phyloP scores from a whole-genome alignment of 2,113 vertebrate genomes.

The Callospermophilus lateralis region DNA sequence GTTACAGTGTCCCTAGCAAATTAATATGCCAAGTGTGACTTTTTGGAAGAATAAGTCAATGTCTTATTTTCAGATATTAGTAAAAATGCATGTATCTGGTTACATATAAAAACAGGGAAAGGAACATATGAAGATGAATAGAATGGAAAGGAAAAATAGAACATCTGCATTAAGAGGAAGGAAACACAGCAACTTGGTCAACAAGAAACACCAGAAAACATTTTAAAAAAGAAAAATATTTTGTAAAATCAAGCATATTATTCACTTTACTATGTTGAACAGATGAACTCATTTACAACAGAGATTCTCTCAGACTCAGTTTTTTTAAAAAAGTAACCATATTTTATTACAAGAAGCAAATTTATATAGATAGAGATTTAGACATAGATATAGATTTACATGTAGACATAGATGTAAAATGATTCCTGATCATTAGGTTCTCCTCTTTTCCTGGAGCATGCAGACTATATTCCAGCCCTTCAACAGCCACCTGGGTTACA shows the following conservation, averaged over 20 bases:
- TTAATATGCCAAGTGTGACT: neutral
- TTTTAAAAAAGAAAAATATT: neutral
- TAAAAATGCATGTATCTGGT: neutral
- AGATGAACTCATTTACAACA: constrained; percentile 5
- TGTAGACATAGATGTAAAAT: neutral
- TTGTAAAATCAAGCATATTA: neutral
- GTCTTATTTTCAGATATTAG: neutral
- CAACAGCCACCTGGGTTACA: neutral
- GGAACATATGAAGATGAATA: neutral
- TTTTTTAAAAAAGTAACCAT: neutral
- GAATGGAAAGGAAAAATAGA: neutral
- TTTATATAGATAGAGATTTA: too few species aligned
- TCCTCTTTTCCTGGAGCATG: neutral
- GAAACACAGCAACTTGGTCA: neutral
- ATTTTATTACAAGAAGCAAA: neutral
- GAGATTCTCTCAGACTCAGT: neutral
- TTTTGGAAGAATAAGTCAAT: neutral
- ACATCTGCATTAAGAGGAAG: neutral
- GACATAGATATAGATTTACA: neutral
- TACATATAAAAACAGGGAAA: neutral
- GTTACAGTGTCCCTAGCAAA: neutral
- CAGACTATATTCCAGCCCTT: neutral
- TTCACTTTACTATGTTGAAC: neutral
- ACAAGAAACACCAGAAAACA: neutral
- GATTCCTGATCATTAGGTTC: neutral